Conservation (phyloP, 2,888 invertebrate species). For the Subacronicta megacephala region DNA sequence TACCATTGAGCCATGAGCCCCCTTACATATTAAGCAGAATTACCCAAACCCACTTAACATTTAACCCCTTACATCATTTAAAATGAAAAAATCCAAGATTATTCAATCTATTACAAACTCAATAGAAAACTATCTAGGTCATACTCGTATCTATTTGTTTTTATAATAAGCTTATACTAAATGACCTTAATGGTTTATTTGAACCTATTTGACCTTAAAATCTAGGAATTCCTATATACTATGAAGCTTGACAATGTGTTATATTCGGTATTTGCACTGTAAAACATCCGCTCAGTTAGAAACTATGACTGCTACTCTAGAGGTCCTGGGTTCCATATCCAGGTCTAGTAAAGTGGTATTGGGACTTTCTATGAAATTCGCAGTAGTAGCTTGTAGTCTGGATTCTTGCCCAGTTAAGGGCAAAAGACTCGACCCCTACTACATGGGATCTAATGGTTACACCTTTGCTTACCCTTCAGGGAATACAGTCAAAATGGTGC, state of each 20-base stretch:
- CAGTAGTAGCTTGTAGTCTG: no score
- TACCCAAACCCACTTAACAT: constrained; percentile 16
- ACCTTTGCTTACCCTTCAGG: no score
- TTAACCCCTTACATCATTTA: constrained; percentile 25
- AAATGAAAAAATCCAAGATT: constrained; percentile 7
- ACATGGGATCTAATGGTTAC: no score
- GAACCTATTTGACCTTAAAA: constrained; percentile 7
- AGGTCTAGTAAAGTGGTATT: no score
- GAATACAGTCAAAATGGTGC: no score
- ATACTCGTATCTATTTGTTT: constrained; percentile 17
- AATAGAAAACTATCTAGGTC: constrained; percentile 6
- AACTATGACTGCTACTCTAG: no score
- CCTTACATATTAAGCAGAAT: neutral
- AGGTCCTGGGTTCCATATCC: no score
- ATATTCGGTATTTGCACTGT: neutral
- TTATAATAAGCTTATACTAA: constrained; percentile 9
- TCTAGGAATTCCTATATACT: neutral
- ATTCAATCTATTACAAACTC: constrained; percentile 11
- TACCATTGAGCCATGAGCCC: neutral
- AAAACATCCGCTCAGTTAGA: no score
- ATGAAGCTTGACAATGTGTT: neutral
- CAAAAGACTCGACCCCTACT: no score
- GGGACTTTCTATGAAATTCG: no score
- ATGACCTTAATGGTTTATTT: constrained; percentile 7
- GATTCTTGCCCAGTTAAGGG: no score